Conservation (phyloP, 1,140 invertebrate species). For the Euglossa dilemma region DNA sequence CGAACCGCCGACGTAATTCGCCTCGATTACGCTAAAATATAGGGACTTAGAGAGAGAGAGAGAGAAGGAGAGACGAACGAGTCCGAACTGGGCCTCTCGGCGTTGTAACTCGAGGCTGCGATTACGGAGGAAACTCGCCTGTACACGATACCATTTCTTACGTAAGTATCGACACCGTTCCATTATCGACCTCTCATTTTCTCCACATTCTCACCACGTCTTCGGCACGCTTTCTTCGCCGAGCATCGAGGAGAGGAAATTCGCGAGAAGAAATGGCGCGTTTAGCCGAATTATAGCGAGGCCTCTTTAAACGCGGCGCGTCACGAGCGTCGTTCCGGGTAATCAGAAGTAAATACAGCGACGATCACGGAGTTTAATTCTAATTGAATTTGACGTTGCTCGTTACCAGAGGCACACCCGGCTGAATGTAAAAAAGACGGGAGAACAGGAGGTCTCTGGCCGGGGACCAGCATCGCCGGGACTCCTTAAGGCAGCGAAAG, state of each 20-base stretch:
- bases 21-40: too few species aligned
- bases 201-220: not conserved
- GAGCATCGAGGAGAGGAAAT: too few species aligned
- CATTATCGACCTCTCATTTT: not conserved
- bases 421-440: slow-evolving; percentile 9
- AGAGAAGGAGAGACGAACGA: too few species aligned
- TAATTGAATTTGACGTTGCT: slow-evolving; percentile 41
- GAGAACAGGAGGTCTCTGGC: slow-evolving; percentile 47
- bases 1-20: not conserved
- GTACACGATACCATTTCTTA: not conserved
- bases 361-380: slow-evolving; percentile 19
- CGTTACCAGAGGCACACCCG: slow-evolving; percentile 2
- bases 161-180: not conserved
- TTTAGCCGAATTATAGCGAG: not conserved
- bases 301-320: not conserved
- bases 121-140: too few species aligned
- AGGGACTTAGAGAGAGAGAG: too few species aligned
- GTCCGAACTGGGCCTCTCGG: too few species aligned
- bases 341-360: not conserved
- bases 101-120: too few species aligned
- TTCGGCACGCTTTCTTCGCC: not conserved
- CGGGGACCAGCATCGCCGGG: slow-evolving; percentile 40
- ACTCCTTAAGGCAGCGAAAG: slow-evolving; percentile 52
- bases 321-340: not conserved
- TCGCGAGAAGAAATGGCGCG: too few species aligned